Conservation (phyloP, 2,797 vertebrate genomes). For the Clamator glandarius region DNA sequence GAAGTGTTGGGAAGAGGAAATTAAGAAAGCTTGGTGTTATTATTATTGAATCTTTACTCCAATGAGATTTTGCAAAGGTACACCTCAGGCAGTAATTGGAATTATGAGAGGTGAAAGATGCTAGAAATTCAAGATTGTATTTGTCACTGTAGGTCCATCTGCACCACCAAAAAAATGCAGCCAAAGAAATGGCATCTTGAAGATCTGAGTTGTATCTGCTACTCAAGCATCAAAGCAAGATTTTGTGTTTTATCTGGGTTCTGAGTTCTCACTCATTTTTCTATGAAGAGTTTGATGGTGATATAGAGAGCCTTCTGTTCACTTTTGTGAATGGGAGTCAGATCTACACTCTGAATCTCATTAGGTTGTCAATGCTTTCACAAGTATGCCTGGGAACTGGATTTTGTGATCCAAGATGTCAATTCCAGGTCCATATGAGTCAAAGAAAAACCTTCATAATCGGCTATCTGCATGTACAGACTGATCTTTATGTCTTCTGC, state of each 20-base stretch:
- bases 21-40: neutral
- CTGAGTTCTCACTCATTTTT: neutral
- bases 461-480: neutral
- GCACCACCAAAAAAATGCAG: neutral
- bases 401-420: neutral
- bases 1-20: neutral
- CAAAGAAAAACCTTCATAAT: fast-evolving
- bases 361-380: neutral
- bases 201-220: neutral
- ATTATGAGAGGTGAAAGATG: neutral
- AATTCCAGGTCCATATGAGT: neutral
- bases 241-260: neutral
- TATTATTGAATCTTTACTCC: neutral
- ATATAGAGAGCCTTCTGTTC: neutral
- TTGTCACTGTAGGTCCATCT: neutral
- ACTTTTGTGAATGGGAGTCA: neutral
- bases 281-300: neutral
- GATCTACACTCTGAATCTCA: neutral
- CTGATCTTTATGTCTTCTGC: neutral
- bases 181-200: neutral
- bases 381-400: neutral
- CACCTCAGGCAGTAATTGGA: neutral
- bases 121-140: neutral
- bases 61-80: neutral
- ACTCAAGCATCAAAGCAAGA: neutral